phyloP scores from a whole-genome alignment of 1,140 invertebrate genomes.

The Camponotus floridanus region DNA sequence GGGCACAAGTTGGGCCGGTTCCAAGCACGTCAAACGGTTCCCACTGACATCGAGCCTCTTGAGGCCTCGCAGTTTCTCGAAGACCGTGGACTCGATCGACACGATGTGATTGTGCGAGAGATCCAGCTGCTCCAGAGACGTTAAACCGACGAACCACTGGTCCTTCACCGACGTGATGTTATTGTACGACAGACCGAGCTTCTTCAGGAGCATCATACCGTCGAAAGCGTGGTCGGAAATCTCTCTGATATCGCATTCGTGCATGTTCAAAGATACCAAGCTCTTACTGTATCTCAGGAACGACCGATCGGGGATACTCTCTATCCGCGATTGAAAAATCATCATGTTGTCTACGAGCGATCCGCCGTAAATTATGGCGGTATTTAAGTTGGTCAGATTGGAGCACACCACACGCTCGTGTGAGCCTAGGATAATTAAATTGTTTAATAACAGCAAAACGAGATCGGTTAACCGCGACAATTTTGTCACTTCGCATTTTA shows the following conservation, averaged over 20 bases:
- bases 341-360: constrained; percentile 64
- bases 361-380: constrained; percentile 46
- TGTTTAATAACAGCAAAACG: neutral
- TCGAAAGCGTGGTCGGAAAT: constrained; percentile 74
- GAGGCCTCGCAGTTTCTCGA: constrained; percentile 69
- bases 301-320: constrained; percentile 62
- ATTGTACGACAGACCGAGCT: constrained; percentile 78
- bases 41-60: constrained; percentile 77
- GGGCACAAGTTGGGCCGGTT: constrained; percentile 64
- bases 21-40: constrained; percentile 77
- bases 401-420: constrained; percentile 74
- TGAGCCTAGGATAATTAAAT: constrained; percentile 49
- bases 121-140: constrained; percentile 78
- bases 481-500: neutral
- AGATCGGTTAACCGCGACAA: neutral
- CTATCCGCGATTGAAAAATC: constrained; percentile 74
- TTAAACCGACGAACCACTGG: constrained; percentile 75
- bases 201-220: constrained; percentile 69
- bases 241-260: constrained; percentile 75
- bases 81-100: constrained; percentile 71
- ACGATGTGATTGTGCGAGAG: constrained; percentile 79
- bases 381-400: constrained; percentile 68
- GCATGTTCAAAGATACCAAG: constrained; percentile 75
- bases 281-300: constrained; percentile 69
- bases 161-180: constrained; percentile 71